These are phyloP conservation scores for Dexiosoma caninum DNA, from an alignment of 2,888 invertebrate genomes.

Conservation along the genomic window DNA sequence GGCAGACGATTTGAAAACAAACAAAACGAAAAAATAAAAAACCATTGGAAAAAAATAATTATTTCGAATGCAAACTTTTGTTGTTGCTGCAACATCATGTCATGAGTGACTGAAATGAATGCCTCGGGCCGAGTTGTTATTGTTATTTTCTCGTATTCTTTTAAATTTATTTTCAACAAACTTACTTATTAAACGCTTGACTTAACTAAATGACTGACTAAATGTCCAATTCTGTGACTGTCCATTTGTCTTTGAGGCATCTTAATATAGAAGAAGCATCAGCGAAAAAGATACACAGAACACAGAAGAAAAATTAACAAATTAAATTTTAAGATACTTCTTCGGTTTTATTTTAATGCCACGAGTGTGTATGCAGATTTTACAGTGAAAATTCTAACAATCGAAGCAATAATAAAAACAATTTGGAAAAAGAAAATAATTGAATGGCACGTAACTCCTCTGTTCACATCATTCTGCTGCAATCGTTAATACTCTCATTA, in stretches of 20 bases:
- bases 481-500: too few relatives aligned
- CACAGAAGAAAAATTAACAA: slow-evolving; percentile 23
- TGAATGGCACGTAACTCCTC: too few relatives aligned
- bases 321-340: slow-evolving; percentile 50
- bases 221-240: slow-evolving; percentile 62
- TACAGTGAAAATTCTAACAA: not conserved
- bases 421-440: too few relatives aligned
- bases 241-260: slow-evolving; percentile 61
- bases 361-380: slow-evolving; percentile 31
- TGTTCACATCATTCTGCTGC: too few relatives aligned
- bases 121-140: slow-evolving; percentile 25
- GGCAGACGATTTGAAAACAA: slow-evolving; percentile 29
- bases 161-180: slow-evolving; percentile 48
- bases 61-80: not conserved
- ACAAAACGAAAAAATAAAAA: too few relatives aligned
- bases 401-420: not conserved
- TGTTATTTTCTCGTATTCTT: slow-evolving; percentile 18
- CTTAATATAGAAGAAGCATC: slow-evolving; percentile 56
- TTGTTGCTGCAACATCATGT: not conserved
- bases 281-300: slow-evolving; percentile 15
- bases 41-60: not conserved
- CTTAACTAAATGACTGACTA: slow-evolving; percentile 63
- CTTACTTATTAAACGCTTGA: slow-evolving; percentile 58
- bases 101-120: slow-evolving; percentile 15
- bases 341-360: slow-evolving; percentile 25